These are phyloP conservation scores for Tarsius wallacei DNA, from an alignment of 2,797 vertebrate species.

Conservation along the genomic window DNA sequence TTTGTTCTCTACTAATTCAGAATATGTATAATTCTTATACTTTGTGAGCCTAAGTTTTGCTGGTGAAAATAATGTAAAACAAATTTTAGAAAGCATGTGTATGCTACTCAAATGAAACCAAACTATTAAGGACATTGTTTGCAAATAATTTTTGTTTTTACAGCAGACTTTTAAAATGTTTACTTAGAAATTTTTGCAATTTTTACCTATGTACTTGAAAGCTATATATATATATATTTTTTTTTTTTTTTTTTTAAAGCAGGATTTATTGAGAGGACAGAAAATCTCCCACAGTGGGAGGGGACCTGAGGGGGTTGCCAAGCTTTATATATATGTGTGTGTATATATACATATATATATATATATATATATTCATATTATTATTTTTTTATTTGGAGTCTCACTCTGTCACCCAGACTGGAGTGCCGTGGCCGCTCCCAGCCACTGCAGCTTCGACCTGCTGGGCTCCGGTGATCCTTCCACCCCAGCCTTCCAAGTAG, in stretches of 20 bases:
- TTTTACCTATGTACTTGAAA: background rate
- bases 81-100: slow-evolving; percentile 29
- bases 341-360: too few relatives aligned
- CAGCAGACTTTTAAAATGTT: background rate
- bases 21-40: slow-evolving; percentile 2
- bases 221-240: background rate
- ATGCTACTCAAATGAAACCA: slow-evolving; percentile 33
- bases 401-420: too few relatives aligned
- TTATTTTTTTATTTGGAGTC: too few relatives aligned
- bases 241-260: too few relatives aligned
- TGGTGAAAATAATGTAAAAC: slow-evolving; percentile 49
- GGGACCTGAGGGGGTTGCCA: too few relatives aligned
- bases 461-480: too few relatives aligned
- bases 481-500: too few relatives aligned
- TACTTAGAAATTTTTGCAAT: background rate
- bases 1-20: background rate
- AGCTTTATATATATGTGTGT: background rate
- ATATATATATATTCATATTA: too few relatives aligned
- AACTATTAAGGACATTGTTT: background rate
- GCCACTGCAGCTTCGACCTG: too few relatives aligned
- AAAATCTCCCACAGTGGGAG: too few relatives aligned
- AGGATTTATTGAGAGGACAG: too few relatives aligned
- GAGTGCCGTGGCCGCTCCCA: too few relatives aligned
- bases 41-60: background rate
- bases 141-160: background rate